A percentile compares a stretch with the other conserved stretches of the same genome.
phyloP scores from a whole-genome alignment of 2,113 vertebrate genomes.

The Gasterosteus nipponicus region DNA sequence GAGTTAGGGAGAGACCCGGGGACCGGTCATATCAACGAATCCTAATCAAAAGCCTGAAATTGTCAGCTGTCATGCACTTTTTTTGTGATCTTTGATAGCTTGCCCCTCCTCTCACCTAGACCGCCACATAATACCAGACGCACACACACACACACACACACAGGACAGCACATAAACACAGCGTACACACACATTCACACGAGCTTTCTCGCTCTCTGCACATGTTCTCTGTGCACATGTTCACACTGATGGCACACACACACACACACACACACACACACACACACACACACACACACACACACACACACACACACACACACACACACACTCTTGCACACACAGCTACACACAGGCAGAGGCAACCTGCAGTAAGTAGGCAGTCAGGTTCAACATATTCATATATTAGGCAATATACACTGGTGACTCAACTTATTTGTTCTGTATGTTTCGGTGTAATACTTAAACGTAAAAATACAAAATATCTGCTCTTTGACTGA shows the following conservation, averaged over 20 bases:
- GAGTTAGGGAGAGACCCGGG: slow-evolving; percentile 80
- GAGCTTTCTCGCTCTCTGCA: neutral
- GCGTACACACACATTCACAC: slow-evolving; percentile 24
- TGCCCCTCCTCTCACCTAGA: slow-evolving; percentile 67
- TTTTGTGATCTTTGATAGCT: slow-evolving; percentile 82
- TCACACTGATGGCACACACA: slow-evolving; percentile 26
- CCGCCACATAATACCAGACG: slow-evolving; percentile 58
- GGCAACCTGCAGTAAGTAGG: slow-evolving; percentile 26
- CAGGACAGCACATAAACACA: slow-evolving; percentile 22
- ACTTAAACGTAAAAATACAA: slow-evolving; percentile 3
- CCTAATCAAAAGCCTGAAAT: slow-evolving; percentile 85
- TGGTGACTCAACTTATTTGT: neutral
- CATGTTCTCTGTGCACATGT: slow-evolving; percentile 2
- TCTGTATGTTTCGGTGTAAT: neutral
- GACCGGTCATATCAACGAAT: slow-evolving; percentile 84
- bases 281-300: neutral
- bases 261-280: neutral
- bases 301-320: neutral
- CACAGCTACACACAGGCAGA: neutral
- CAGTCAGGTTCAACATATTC: slow-evolving; percentile 9
- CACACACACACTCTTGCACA: neutral
- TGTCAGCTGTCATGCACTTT: slow-evolving; percentile 85
- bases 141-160: slow-evolving; percentile 10
- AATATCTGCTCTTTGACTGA: slow-evolving; percentile 7
- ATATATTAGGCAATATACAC: slow-evolving; percentile 18